phyloP scores from a whole-genome alignment of 1,140 invertebrate species.

The Tetragonula clypearis region DNA sequence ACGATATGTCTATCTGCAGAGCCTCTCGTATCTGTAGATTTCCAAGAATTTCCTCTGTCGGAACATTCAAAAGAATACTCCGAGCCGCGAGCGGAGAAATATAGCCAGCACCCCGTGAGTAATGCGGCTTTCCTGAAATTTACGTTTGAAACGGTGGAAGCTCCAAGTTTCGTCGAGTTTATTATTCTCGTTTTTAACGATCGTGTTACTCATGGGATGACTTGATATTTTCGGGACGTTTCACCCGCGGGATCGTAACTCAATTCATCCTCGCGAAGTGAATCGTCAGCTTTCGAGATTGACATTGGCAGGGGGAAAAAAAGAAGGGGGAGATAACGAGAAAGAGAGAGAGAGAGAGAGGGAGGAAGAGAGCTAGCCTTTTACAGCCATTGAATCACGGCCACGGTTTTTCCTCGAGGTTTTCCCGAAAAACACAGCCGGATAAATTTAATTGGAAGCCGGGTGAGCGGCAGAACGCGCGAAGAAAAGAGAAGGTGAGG shows the following conservation, averaged over 20 bases:
- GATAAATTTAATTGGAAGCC: conserved; percentile 64
- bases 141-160: no score
- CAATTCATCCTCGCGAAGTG: background rate
- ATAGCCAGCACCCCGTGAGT: no score
- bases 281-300: conserved; percentile 22
- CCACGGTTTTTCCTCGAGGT: conserved; percentile 35
- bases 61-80: no score
- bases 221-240: no score
- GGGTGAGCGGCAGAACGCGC: conserved; percentile 15
- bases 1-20: no score
- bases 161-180: no score
- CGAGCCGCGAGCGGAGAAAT: no score
- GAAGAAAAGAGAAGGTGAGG: conserved; percentile 4
- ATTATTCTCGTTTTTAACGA: background rate
- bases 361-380: background rate
- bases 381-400: background rate
- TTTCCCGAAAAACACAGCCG: conserved; percentile 35
- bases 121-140: no score
- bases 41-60: background rate
- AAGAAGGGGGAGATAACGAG: no score
- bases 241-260: background rate
- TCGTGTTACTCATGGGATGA: background rate
- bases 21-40: background rate
- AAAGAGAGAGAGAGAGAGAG: no score
- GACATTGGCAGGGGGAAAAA: background rate